phyloP scores from a whole-genome alignment of 1,140 invertebrate species.

The Panagrolaimus sp. region DNA sequence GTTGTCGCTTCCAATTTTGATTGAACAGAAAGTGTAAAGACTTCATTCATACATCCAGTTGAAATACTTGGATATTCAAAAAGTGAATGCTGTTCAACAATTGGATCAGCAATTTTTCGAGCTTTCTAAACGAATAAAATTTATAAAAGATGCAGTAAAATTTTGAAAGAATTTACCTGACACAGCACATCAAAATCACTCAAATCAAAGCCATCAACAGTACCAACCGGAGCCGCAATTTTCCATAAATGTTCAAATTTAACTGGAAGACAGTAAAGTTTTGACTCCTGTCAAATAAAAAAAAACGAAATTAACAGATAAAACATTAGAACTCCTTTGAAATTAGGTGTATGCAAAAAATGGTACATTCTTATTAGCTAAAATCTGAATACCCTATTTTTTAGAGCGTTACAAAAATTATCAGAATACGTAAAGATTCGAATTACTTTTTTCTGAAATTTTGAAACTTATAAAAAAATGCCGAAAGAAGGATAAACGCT shows the following conservation, averaged over 20 bases:
- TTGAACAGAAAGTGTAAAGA: neutral
- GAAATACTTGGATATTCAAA: slow-evolving; percentile 6
- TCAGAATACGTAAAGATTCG: neutral
- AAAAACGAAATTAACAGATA: neutral
- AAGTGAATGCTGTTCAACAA: slow-evolving; percentile 7
- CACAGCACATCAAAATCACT: slow-evolving; percentile 78
- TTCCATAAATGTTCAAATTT: slow-evolving; percentile 85
- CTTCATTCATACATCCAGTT: neutral
- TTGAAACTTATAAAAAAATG: slow-evolving; percentile 18
- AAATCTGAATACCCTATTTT: neutral
- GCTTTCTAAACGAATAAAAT: neutral
- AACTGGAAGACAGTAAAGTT: slow-evolving; percentile 69
- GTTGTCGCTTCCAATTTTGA: neutral
- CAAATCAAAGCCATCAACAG: slow-evolving; percentile 80
- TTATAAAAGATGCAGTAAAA: neutral
- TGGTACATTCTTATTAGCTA: too few relatives aligned
- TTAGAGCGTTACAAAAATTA: neutral
- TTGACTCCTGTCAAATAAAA: neutral
- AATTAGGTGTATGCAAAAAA: too few relatives aligned
- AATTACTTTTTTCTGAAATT: neutral
- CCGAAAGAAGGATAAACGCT: slow-evolving; percentile 62
- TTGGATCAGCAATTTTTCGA: neutral
- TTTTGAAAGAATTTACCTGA: slow-evolving; percentile 66
- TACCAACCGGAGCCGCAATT: slow-evolving; percentile 74
- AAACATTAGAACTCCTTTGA: too few relatives aligned